These are phyloP conservation scores for Noctua janthe DNA, from an alignment of 2,888 invertebrate genomes.

Conservation along the genomic window DNA sequence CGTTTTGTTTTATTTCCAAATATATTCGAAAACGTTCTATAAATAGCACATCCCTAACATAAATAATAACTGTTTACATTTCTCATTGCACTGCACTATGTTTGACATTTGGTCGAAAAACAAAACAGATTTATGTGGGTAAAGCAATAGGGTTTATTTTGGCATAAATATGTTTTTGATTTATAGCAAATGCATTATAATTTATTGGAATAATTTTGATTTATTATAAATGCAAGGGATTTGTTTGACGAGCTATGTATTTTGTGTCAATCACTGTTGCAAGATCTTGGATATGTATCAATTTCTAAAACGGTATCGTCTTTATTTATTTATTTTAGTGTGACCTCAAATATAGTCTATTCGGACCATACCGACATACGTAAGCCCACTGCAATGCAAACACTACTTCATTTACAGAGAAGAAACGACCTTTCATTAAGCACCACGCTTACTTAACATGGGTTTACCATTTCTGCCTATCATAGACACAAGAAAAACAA, in stretches of 20 bases:
- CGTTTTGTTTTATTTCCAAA: constrained; percentile 65
- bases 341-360: constrained; percentile 8
- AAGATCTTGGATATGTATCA: constrained; percentile 34
- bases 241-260: constrained; percentile 29
- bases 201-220: constrained; percentile 54
- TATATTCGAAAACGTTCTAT: constrained; percentile 49
- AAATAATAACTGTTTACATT: constrained; percentile 72
- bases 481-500: background rate
- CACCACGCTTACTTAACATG: background rate
- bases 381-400: background rate
- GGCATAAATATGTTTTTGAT: constrained; percentile 55
- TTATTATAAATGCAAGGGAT: constrained; percentile 45
- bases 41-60: constrained; percentile 67
- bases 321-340: constrained; percentile 29
- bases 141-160: constrained; percentile 48
- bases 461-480: background rate
- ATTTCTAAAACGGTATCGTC: constrained; percentile 31
- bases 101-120: constrained; percentile 68
- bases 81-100: constrained; percentile 61
- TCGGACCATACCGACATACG: background rate
- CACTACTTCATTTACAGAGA: background rate
- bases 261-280: constrained; percentile 30
- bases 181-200: constrained; percentile 62
- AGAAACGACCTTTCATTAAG: background rate
- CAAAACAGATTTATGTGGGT: constrained; percentile 61